A percentile compares a stretch with the other conserved stretches of the same genome.
Evolutionary conservation across 1,140 invertebrate genomes (phyloP).

Genomic region (Anthonomus grandis): DNA sequence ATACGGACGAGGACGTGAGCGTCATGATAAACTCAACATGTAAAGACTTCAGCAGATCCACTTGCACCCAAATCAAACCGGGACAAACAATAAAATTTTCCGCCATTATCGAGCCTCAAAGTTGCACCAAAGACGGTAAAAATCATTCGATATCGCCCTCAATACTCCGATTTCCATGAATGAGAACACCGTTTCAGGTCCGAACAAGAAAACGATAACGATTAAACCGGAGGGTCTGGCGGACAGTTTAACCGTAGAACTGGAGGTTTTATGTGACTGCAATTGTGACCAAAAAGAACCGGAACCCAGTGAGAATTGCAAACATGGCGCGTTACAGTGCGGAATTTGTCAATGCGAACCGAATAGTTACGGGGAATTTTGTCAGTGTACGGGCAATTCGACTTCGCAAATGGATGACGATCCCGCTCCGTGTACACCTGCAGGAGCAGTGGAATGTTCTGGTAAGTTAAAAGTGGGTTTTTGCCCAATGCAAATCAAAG

Average conservation of each 20-base stretch:
- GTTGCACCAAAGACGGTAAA: conserved; percentile 68
- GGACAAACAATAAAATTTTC: conserved; percentile 74
- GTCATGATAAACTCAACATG: conserved; percentile 87
- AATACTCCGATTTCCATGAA: neutral
- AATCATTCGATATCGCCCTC: too few species aligned
- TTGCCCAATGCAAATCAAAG: neutral
- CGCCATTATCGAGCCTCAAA: conserved; percentile 68
- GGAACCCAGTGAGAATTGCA: conserved; percentile 57
- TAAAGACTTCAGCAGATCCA: conserved; percentile 60
- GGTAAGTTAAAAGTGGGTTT: conserved; percentile 16
- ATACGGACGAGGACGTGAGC: conserved; percentile 68
- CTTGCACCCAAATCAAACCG: conserved; percentile 81
- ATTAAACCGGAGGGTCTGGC: conserved; percentile 93
- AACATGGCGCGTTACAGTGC: conserved; percentile 71
- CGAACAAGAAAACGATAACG: conserved; percentile 18
- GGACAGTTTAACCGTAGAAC: conserved; percentile 77
- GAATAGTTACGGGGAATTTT: conserved; percentile 75
- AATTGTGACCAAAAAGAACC: conserved; percentile 56
- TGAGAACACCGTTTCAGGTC: neutral
- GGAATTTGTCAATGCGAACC: conserved; percentile 84
- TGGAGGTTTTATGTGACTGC: conserved; percentile 89
- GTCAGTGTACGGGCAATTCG: conserved; percentile 77
- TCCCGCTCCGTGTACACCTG: conserved; percentile 25
- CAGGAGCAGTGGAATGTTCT: conserved; percentile 28
- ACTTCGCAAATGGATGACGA: conserved; percentile 24